Evolutionary conservation across 2,797 vertebrate species (phyloP), one percentile per base, ranked within the genome.

Genomic region (Smutsia gigantea): DNA sequence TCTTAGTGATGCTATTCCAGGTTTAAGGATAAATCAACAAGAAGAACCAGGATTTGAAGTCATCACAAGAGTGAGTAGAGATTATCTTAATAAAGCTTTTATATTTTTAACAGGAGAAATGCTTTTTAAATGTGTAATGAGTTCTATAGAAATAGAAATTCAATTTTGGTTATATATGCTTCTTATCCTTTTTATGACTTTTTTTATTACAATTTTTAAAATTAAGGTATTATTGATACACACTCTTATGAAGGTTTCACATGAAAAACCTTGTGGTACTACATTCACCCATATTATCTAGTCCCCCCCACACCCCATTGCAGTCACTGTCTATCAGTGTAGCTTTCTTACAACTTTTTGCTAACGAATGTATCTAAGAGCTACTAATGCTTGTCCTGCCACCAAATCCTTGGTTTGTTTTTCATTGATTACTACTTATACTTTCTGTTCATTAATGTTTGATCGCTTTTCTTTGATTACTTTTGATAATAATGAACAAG

Each of bases 21-120:
- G 99, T 2, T 98, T 99, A 96, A 99, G 99, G 98, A 99, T 99
- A 98, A 99, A 99, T 98, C 99, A 99, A 94, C 99, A 99, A 98
- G 99, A 99, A 97, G 99, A 99, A 97, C 99, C 99, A 1, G 99
- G 99, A 93, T 99, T 99, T 95, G 99, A 99, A 99, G 99, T 99
- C 98, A 99, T 99, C 98, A 99, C 99, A 96, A 99, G 99, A 98
- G 99, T 99, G 98, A 99, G 99, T 98, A n/a, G 87, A 34, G 92
- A 93, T 96, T 95, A 42, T 90, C 18, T 96, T 95, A 91, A 71
- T 49, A 68, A 13, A 78, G 23, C 23, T 86, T 13, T 64, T 72
- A 14, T 19, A 13, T 93, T 96, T 46, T 83, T 79, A 94, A 71
- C 11, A 72, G 15, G 46, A 81, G 42, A 66, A 88, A 74, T 85